Evolutionary conservation across 2,797 vertebrate genomes (phyloP).

Genomic region (Intellagama lesueurii): DNA sequence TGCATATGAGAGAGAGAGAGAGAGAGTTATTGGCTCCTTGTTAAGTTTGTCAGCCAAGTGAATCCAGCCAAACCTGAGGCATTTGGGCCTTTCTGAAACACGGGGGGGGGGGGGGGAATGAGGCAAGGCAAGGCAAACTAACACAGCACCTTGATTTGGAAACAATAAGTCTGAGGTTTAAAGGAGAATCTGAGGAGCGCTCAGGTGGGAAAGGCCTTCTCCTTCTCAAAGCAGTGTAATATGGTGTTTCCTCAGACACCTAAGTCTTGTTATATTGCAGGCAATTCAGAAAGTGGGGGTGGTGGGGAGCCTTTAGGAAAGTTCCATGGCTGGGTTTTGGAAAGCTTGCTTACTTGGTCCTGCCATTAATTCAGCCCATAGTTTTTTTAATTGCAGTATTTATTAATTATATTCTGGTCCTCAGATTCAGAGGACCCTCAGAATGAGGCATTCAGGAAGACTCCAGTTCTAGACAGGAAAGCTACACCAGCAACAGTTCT

Average conservation of each 20-base stretch:
- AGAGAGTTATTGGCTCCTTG: constrained; percentile 57
- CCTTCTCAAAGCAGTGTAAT: not conserved
- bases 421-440: too few relatives aligned
- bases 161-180: not conserved
- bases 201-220: not conserved
- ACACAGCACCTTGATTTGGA: constrained; percentile 47
- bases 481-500: too few relatives aligned
- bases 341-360: constrained; percentile 14
- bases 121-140: constrained; percentile 47
- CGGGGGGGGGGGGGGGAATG: constrained; percentile 36
- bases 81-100: constrained; percentile 67
- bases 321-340: not conserved
- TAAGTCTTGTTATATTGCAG: not conserved
- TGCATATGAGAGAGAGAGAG: not conserved
- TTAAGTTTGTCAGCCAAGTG: constrained; percentile 60
- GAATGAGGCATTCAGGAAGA: too few relatives aligned
- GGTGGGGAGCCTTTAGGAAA: not conserved
- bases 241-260: not conserved
- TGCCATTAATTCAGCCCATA: not conserved
- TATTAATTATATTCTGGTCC: too few relatives aligned
- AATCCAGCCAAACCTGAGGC: constrained; percentile 70
- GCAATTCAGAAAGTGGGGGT: not conserved
- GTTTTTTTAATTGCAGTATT: not conserved
- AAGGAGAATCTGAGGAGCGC: not conserved
- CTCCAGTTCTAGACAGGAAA: too few relatives aligned